Percentiles rank a stretch among this genome's conserved stretches.
phyloP scores from a whole-genome alignment of 2,888 invertebrate genomes.

The Psococerastis gibbosa region DNA sequence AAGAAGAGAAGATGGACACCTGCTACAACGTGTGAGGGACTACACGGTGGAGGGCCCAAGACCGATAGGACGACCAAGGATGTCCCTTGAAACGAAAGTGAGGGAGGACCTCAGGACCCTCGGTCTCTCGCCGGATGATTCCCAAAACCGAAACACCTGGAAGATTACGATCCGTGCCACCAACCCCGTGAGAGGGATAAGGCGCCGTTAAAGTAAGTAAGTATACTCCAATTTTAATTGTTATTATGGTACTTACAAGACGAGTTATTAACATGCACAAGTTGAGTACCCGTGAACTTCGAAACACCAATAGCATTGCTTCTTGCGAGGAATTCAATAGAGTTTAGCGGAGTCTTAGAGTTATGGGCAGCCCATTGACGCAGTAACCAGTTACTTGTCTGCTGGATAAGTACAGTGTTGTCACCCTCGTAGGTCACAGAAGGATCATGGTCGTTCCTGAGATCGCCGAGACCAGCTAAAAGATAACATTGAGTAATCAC shows the following conservation, averaged over 20 bases:
- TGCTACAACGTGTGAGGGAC: too few relatives aligned
- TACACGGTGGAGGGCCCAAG: too few relatives aligned
- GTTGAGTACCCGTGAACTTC: slow-evolving; percentile 22
- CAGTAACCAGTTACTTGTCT: slow-evolving; percentile 72
- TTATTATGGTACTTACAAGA: neutral
- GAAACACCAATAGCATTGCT: slow-evolving; percentile 29
- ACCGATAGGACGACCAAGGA: too few relatives aligned
- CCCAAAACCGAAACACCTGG: too few relatives aligned
- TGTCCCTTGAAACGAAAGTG: too few relatives aligned
- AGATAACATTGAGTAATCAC: slow-evolving; percentile 2
- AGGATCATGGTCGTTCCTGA: slow-evolving; percentile 74
- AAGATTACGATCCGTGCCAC: too few relatives aligned
- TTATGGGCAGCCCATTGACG: slow-evolving; percentile 42
- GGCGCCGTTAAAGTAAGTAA: too few relatives aligned
- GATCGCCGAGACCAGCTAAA: slow-evolving; percentile 60
- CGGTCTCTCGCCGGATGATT: too few relatives aligned
- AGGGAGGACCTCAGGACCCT: too few relatives aligned
- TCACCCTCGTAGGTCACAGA: slow-evolving; percentile 87
- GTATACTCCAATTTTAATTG: too few relatives aligned
- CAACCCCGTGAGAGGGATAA: too few relatives aligned
- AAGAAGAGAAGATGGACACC: too few relatives aligned
- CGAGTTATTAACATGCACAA: neutral
- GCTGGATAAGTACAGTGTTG: slow-evolving; percentile 80
- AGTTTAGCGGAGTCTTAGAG: slow-evolving; percentile 56
- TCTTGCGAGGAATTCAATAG: slow-evolving; percentile 43